Evolutionary conservation across 2,888 invertebrate species (phyloP).

Genomic region (Agapostemon virescens): DNA sequence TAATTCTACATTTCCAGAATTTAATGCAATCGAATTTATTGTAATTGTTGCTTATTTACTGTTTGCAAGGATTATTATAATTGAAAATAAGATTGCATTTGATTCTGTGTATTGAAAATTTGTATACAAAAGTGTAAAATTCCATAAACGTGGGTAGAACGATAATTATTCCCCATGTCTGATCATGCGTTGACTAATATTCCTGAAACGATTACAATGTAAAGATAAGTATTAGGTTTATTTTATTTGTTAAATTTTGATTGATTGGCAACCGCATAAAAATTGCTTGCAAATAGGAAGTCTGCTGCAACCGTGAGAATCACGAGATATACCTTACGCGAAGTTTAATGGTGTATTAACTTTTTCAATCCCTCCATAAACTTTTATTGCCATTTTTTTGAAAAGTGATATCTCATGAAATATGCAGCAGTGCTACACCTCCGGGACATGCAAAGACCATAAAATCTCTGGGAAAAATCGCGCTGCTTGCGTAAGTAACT

Average conservation of each 20-base stretch:
- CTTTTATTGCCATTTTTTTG: constrained; percentile 14
- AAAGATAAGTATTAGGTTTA: not conserved
- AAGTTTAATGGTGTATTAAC: constrained; percentile 10
- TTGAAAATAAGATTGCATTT: not conserved
- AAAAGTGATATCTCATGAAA: constrained; percentile 18
- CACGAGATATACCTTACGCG: not conserved
- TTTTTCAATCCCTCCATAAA: constrained; percentile 12
- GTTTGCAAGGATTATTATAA: not conserved
- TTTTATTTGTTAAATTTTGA: not conserved
- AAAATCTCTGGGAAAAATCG: constrained; percentile 1
- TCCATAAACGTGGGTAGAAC: not conserved
- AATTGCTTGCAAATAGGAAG: not conserved
- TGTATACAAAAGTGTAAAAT: not conserved
- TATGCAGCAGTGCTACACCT: not conserved
- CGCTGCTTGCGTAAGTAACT: not conserved
- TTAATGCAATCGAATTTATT: not conserved
- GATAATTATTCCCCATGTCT: not conserved
- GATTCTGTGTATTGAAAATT: not conserved
- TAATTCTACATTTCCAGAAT: not conserved
- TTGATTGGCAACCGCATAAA: not conserved
- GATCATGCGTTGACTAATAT: not conserved
- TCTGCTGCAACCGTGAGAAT: not conserved
- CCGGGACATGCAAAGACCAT: not conserved
- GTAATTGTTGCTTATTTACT: not conserved
- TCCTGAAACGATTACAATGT: not conserved